Percentiles rank a stretch among this genome's conserved stretches.
phyloP scores from a whole-genome alignment of 2,888 invertebrate species.

The Orthonevra nobilis region DNA sequence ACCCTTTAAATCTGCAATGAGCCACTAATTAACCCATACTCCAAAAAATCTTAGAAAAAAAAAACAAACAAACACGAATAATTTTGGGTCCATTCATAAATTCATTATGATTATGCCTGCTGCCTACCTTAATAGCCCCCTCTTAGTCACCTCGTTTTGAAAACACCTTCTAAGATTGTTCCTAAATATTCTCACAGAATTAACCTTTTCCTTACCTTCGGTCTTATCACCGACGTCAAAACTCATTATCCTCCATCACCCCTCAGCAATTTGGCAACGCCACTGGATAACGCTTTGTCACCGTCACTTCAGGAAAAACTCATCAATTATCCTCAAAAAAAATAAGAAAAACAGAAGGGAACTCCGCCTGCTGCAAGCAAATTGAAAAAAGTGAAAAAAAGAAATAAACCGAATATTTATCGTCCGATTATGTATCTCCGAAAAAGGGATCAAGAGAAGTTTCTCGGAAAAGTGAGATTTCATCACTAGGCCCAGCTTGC shows the following conservation, averaged over 20 bases:
- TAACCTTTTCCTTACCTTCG: too few species aligned
- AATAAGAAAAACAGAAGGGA: too few species aligned
- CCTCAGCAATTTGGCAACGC: conserved; percentile 27
- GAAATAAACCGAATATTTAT: conserved; percentile 45
- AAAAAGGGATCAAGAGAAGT: conserved; percentile 42
- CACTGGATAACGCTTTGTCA: conserved; percentile 57
- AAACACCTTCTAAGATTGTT: too few species aligned
- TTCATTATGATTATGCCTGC: too few species aligned
- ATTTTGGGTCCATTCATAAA: too few species aligned
- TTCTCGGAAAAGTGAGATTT: conserved; percentile 55
- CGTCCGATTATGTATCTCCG: conserved; percentile 7
- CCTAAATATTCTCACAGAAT: too few species aligned
- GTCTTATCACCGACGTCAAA: conserved; percentile 28
- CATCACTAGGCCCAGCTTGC: conserved; percentile 50
- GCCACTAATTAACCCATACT: too few species aligned
- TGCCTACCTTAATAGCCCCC: too few species aligned
- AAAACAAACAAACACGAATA: too few species aligned
- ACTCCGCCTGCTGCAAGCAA: conserved; percentile 14
- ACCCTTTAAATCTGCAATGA: too few species aligned
- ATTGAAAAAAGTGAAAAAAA: conserved; percentile 17
- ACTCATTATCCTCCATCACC: conserved; percentile 56
- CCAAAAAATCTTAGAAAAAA: too few species aligned
- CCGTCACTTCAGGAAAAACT: conserved; percentile 58
- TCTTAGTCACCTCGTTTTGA: too few species aligned
- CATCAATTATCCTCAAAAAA: conserved; percentile 56